Conservation (phyloP, 1,140 invertebrate genomes). For the Drosophila murphyi region DNA sequence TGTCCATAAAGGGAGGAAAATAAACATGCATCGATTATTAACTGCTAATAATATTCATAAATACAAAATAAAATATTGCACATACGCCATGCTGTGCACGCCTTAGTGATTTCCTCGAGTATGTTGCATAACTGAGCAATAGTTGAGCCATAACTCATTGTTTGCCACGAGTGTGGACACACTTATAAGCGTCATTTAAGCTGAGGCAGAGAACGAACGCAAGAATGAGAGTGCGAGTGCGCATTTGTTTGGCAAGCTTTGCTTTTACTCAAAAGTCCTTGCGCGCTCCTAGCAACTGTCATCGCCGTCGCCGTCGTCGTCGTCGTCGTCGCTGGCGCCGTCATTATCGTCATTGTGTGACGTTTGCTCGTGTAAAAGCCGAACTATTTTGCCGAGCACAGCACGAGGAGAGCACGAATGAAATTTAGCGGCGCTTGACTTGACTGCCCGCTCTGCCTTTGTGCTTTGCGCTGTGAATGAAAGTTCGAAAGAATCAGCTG, state of each 20-base stretch:
- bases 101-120: not conserved
- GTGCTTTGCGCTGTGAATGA: slow-evolving; percentile 76
- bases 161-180: slow-evolving; percentile 40
- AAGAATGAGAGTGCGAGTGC: slow-evolving; percentile 60
- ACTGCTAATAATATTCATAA: too few species aligned
- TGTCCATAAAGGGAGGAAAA: too few species aligned
- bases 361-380: slow-evolving; percentile 45
- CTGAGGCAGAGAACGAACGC: slow-evolving; percentile 3
- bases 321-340: slow-evolving; percentile 1
- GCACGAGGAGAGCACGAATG: slow-evolving; percentile 39
- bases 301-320: slow-evolving; percentile 25
- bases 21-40: too few species aligned
- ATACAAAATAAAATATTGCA: too few species aligned
- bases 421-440: slow-evolving; percentile 45
- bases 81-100: too few species aligned
- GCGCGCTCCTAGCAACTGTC: slow-evolving; percentile 48
- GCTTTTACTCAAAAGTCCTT: slow-evolving; percentile 53
- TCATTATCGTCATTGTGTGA: slow-evolving; percentile 45
- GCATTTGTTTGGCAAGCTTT: slow-evolving; percentile 72
- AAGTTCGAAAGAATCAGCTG: slow-evolving; percentile 75
- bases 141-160: not conserved
- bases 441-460: slow-evolving; percentile 36
- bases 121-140: not conserved
- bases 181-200: slow-evolving; percentile 45
- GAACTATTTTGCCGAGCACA: slow-evolving; percentile 10